Conservation (phyloP, 2,113 vertebrate genomes). For the Aphyosemion australe region DNA sequence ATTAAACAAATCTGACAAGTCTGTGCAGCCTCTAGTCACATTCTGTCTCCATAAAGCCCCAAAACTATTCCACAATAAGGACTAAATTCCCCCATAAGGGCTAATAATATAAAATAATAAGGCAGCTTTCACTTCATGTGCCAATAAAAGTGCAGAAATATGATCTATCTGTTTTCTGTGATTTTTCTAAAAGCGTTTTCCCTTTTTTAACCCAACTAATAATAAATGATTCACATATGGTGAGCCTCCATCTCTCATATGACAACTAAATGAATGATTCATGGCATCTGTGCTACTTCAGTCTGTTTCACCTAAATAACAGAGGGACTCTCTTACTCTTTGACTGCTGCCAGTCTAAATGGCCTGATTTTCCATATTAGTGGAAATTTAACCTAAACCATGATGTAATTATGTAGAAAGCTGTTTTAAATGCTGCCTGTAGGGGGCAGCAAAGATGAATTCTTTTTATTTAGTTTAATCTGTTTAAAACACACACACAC, state of each 20-base stretch:
- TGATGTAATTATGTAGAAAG: constrained; percentile 69
- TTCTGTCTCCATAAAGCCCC: neutral
- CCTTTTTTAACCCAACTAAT: constrained; percentile 25
- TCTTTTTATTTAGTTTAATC: neutral
- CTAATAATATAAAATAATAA: no score
- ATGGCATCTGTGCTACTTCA: constrained; percentile 31
- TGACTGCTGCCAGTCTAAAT: constrained; percentile 67
- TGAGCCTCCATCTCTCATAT: constrained; percentile 16
- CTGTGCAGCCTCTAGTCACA: neutral
- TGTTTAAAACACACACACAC: no score
- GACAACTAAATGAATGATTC: constrained; percentile 26
- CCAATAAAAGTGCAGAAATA: no score
- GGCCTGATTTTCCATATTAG: constrained; percentile 69
- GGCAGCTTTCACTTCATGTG: no score
- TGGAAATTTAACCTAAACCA: constrained; percentile 57
- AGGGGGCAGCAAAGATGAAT: constrained; percentile 56
- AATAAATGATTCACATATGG: constrained; percentile 45
- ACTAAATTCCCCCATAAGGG: no score
- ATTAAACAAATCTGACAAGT: neutral
- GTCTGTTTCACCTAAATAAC: constrained; percentile 40
- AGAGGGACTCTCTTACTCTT: constrained; percentile 34
- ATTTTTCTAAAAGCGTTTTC: no score
- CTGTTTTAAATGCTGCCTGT: constrained; percentile 24
- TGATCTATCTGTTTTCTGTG: no score
- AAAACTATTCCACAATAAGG: neutral